Base-by-base conservation (phyloP, 1,140 invertebrate genomes). In the Heliconius eleuchia region DNA sequence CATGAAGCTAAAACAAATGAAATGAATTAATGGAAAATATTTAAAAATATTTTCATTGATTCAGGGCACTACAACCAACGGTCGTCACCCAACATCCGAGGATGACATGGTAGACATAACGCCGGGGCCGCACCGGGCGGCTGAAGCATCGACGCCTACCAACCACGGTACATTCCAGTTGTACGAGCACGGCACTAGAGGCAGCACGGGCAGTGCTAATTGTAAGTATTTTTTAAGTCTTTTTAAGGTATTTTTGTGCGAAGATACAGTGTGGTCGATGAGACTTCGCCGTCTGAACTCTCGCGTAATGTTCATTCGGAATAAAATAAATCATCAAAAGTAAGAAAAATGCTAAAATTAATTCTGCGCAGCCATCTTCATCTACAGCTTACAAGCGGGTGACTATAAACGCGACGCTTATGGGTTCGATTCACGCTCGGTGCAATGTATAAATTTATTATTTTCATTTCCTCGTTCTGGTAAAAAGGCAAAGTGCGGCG, bases 81-180 rank as follows among this genome's bases (percentile, higher is more conserved):
- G 90, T 52, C 86, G 85, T 57, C 85, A 86, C 1, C 82, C 79
- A 11, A 82, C 85, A 23, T 37, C 84, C 11, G 91, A 91, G n/a
- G 88, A 90, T 84, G 91, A 92, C 81, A 89, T 90, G 91, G 92
- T 92, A 88, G 90, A 91, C 80, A 89, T 91, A 23, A 90, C 88
- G 27, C 80, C 90, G 27, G 88, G 87, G 42, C 85, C 88, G 80
- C 85, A 85, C 46, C 86, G 83, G 73, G 85, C 86, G 73, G 80
- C 84, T 4, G 88, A 86, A 18, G 30, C 75, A 50, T 77, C 86
- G 16, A 90, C 91, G 1, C 91, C 92, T 42, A 93, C 92, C 72
- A 91, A 82, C 84, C 91, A 92, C 86, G 91, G 92, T 27, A 92
- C 90, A 46, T 93, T 93, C 77, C 91, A 92, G 57, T 84, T 93